Evolutionary conservation across 2,113 vertebrate species (phyloP).

Genomic region (Poeciliopsis retropinna): DNA sequence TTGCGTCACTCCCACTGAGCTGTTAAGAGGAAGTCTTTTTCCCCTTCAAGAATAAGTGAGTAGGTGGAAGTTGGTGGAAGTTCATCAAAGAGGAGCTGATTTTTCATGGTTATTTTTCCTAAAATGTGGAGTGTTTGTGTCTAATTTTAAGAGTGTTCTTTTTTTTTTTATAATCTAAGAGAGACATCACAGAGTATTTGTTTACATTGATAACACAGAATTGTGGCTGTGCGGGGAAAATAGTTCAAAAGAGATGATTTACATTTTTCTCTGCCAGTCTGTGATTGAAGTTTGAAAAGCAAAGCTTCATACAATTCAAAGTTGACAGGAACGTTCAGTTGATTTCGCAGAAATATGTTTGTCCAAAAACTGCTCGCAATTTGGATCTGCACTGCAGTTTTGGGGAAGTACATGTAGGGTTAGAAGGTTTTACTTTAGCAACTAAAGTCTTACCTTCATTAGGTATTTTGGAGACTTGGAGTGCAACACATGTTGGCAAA

Average conservation of each 20-base stretch:
- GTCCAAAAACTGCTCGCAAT: not conserved
- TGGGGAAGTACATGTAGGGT: not conserved
- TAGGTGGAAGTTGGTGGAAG: constrained; percentile 23
- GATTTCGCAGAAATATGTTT: constrained; percentile 6
- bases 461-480: constrained; percentile 84
- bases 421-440: not conserved
- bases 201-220: constrained; percentile 41
- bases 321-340: constrained; percentile 12
- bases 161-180: constrained; percentile 25
- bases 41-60: constrained; percentile 49
- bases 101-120: constrained; percentile 13
- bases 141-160: not conserved
- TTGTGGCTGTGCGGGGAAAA: constrained; percentile 14
- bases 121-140: constrained; percentile 24
- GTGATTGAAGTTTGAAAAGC: constrained; percentile 34
- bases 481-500: constrained; percentile 61
- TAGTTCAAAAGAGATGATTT: constrained; percentile 46
- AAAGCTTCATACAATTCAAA: constrained; percentile 25
- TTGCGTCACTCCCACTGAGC: constrained; percentile 63
- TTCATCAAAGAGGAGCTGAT: constrained; percentile 37
- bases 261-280: constrained; percentile 48
- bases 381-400: constrained; percentile 11
- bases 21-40: constrained; percentile 36
- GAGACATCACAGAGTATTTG: constrained; percentile 42
- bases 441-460: constrained; percentile 81